A percentile compares a stretch with the other conserved stretches of the same genome.
Evolutionary conservation across 1,140 invertebrate genomes (phyloP).

Genomic region (Drosophila albomicans): DNA sequence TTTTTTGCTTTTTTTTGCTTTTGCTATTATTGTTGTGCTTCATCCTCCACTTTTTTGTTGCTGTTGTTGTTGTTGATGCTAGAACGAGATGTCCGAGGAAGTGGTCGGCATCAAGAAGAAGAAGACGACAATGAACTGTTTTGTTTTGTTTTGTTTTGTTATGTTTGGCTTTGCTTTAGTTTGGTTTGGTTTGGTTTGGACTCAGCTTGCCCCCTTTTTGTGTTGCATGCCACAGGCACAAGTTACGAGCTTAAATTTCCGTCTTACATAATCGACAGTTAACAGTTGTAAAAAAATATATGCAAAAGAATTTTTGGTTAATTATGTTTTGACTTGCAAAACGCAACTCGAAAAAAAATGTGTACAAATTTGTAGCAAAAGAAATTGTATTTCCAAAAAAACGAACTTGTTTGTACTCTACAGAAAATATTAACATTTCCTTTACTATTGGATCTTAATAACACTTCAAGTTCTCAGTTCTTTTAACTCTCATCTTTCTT

Average conservation of each 20-base stretch:
- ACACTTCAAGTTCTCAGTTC: too few relatives aligned
- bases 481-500: background rate
- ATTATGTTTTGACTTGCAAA: background rate
- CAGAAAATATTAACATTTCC: background rate
- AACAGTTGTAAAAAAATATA: background rate
- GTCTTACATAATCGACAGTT: slow-evolving; percentile 15
- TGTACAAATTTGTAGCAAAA: background rate
- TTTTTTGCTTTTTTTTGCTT: slow-evolving; percentile 20
- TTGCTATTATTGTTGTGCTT: slow-evolving; percentile 38
- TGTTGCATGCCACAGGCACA: background rate
- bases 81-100: slow-evolving; percentile 79
- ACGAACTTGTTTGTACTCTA: background rate
- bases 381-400: background rate
- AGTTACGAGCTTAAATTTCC: background rate
- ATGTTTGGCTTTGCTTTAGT: slow-evolving; percentile 26
- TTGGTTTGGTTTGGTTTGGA: slow-evolving; percentile 31
- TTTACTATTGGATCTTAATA: too few relatives aligned
- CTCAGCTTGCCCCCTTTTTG: slow-evolving; percentile 4
- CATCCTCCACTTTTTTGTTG: slow-evolving; percentile 20
- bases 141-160: slow-evolving; percentile 61
- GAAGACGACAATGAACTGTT: slow-evolving; percentile 78
- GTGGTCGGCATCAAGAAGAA: slow-evolving; percentile 61
- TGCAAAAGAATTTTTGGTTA: slow-evolving; percentile 3
- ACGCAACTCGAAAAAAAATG: background rate
- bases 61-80: slow-evolving; percentile 26